Conservation (phyloP, 2,888 invertebrate genomes). For the Lasioglossum lativentre region DNA sequence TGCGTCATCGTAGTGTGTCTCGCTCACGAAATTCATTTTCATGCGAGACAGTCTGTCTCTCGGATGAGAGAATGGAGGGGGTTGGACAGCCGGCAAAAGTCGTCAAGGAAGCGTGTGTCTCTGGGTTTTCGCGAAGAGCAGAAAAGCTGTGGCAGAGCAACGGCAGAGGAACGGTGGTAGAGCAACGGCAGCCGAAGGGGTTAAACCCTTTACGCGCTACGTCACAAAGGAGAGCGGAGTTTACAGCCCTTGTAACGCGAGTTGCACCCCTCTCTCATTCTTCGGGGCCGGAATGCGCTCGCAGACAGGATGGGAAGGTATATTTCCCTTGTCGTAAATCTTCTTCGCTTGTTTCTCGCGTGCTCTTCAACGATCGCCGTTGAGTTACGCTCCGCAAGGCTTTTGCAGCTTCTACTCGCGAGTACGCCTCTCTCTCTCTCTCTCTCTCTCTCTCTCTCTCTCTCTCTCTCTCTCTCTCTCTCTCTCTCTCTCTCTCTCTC, state of each 20-base stretch:
- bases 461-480: neutral
- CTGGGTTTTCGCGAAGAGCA: conserved; percentile 38
- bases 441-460: neutral
- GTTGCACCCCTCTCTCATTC: conserved; percentile 65
- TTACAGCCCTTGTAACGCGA: conserved; percentile 68
- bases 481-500: neutral
- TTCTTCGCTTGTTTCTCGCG: conserved; percentile 73
- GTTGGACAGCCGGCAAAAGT: conserved; percentile 44
- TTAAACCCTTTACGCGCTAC: conserved; percentile 78
- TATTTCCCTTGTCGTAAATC: conserved; percentile 73
- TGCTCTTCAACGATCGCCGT: conserved; percentile 71
- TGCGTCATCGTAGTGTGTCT: conserved; percentile 23
- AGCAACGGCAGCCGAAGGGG: conserved; percentile 58
- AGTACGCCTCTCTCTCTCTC: neutral
- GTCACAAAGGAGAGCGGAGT: conserved; percentile 79
- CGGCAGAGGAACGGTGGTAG: too few relatives aligned
- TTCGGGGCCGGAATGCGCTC: conserved; percentile 65
- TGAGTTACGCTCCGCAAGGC: conserved; percentile 61
- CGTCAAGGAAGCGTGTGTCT: conserved; percentile 56
- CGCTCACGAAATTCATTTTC: conserved; percentile 32
- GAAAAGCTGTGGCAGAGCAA: neutral
- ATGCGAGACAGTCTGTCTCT: conserved; percentile 14
- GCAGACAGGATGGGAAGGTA: conserved; percentile 53
- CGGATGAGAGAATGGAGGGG: conserved; percentile 15
- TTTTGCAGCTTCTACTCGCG: neutral